phyloP scores from a whole-genome alignment of 1,140 invertebrate species.

The Diuraphis noxia region DNA sequence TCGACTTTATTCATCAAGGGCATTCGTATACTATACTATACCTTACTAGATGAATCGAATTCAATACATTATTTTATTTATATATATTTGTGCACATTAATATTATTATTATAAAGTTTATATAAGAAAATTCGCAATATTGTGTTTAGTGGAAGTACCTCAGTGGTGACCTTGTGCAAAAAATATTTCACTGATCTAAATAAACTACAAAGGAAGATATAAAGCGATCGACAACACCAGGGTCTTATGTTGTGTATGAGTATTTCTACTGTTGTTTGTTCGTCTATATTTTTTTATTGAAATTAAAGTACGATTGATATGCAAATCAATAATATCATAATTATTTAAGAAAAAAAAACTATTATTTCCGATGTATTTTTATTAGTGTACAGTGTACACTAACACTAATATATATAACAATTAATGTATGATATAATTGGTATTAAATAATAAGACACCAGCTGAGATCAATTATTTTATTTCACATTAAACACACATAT shows the following conservation, averaged over 20 bases:
- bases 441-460: neutral
- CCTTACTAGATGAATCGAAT: neutral
- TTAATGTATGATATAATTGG: neutral
- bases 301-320: neutral
- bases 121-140: neutral
- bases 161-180: neutral
- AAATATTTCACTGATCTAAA: neutral
- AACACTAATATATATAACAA: neutral
- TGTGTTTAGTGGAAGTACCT: neutral
- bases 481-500: neutral
- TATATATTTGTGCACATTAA: neutral
- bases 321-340: neutral
- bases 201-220: slow-evolving; percentile 15
- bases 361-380: neutral
- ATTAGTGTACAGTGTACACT: neutral
- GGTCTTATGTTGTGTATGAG: neutral
- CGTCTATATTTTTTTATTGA: neutral
- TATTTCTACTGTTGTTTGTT: neutral
- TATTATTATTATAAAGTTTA: neutral
- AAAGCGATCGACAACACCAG: slow-evolving; percentile 1
- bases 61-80: neutral
- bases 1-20: neutral
- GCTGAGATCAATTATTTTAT: neutral
- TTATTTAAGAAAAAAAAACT: neutral
- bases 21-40: no score